A percentile compares a stretch with the other conserved stretches of the same genome.
phyloP scores from a whole-genome alignment of 2,797 vertebrate species.

The Heliangelus exortis region DNA sequence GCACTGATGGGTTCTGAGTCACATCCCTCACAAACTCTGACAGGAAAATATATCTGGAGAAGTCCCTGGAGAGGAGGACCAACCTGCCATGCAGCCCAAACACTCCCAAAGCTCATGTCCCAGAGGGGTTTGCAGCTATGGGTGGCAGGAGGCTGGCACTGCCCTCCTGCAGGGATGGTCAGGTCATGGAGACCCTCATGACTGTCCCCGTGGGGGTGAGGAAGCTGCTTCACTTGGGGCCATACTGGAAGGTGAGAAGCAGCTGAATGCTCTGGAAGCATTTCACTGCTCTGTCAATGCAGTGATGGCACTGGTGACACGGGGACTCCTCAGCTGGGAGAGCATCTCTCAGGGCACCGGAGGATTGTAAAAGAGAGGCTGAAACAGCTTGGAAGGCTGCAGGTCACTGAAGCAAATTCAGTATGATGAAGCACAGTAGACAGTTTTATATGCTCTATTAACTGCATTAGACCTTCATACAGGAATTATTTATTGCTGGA shows the following conservation, averaged over 20 bases:
- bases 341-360: background rate
- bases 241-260: background rate
- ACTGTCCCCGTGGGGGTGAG: background rate
- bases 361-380: background rate
- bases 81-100: background rate
- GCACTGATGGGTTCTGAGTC: background rate
- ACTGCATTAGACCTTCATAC: background rate
- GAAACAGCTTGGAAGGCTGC: background rate
- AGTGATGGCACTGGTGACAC: background rate
- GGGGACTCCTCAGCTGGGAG: background rate
- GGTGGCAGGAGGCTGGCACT: background rate
- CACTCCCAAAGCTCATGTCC: background rate
- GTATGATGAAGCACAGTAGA: background rate
- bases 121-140: background rate
- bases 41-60: background rate
- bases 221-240: background rate
- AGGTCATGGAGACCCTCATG: background rate
- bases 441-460: background rate
- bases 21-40: background rate
- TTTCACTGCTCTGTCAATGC: accelerated
- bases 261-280: background rate
- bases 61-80: background rate
- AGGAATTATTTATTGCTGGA: background rate
- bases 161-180: background rate
- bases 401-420: conserved; percentile 6